A percentile compares a stretch with the other conserved stretches of the same genome.
These are phyloP conservation scores for Pseudomyrmex sp. DNA, from an alignment of 1,140 invertebrate genomes.

Conservation along the genomic window DNA sequence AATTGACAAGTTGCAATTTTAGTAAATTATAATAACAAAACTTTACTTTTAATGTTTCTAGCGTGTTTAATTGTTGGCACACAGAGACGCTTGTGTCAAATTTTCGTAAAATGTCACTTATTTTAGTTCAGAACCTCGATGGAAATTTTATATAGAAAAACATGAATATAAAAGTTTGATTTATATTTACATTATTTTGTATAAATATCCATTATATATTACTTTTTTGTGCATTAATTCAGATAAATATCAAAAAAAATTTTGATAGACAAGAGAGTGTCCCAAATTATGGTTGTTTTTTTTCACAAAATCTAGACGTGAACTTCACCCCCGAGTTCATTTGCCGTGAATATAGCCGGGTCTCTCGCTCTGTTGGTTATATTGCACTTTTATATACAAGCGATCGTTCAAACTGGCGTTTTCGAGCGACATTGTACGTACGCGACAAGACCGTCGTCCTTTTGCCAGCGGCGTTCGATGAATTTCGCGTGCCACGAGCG, in stretches of 20 bases:
- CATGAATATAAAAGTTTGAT: not conserved
- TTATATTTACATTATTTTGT: too few relatives aligned
- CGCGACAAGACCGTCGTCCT: slow-evolving; percentile 22
- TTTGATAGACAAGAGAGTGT: not conserved
- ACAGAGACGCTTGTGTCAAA: not conserved
- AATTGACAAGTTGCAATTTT: slow-evolving; percentile 43
- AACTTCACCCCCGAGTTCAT: slow-evolving; percentile 18
- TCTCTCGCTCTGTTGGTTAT: slow-evolving; percentile 21
- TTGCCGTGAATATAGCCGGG: slow-evolving; percentile 30
- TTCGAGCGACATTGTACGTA: slow-evolving; percentile 41
- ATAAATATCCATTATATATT: not conserved
- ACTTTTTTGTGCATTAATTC: not conserved
- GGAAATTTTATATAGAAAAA: not conserved
- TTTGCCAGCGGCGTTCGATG: slow-evolving; percentile 21
- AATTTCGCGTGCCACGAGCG: slow-evolving; percentile 50
- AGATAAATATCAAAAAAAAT: not conserved
- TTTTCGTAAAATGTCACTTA: slow-evolving; percentile 3
- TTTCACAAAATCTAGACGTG: slow-evolving; percentile 10
- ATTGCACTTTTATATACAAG: slow-evolving; percentile 42
- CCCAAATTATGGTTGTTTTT: slow-evolving; percentile 15
- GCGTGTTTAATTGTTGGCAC: slow-evolving; percentile 1
- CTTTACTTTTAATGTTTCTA: not conserved
- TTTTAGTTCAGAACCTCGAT: not conserved
- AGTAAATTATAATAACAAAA: slow-evolving; percentile 10
- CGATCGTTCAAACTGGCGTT: slow-evolving; percentile 6